phyloP scores from a whole-genome alignment of 2,113 vertebrate species.

The Apeltes quadracus region DNA sequence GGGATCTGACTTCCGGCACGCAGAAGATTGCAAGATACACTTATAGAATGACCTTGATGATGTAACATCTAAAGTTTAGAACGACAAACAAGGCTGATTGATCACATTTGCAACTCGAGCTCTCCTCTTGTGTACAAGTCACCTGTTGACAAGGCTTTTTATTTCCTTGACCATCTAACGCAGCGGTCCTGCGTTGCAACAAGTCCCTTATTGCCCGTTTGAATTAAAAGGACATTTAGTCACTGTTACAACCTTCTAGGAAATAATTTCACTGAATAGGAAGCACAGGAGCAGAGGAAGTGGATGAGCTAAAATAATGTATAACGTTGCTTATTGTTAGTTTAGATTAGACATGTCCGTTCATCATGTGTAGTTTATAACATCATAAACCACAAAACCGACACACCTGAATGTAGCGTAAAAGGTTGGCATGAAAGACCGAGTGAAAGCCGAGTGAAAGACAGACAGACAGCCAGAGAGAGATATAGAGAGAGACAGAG shows the following conservation, averaged over 20 bases:
- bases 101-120: too few species aligned
- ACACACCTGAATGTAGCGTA: slow-evolving; percentile 16
- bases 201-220: not conserved
- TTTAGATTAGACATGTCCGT: slow-evolving; percentile 23
- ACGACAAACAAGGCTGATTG: slow-evolving; percentile 21
- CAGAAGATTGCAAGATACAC: not conserved
- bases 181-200: too few species aligned
- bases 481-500: not conserved
- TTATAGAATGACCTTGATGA: not conserved
- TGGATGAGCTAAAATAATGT: slow-evolving; percentile 17
- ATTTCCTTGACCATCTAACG: too few species aligned
- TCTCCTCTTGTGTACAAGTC: too few species aligned
- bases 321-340: slow-evolving; percentile 23
- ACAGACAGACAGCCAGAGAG: too few species aligned
- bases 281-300: not conserved
- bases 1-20: not conserved
- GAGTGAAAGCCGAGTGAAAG: too few species aligned
- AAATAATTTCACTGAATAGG: slow-evolving; percentile 14
- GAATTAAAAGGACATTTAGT: not conserved
- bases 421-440: not conserved
- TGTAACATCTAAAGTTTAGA: slow-evolving; percentile 6
- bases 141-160: too few species aligned
- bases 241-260: slow-evolving; percentile 1
- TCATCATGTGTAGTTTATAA: slow-evolving; percentile 17
- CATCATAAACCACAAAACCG: slow-evolving; percentile 22